Conservation (phyloP, 2,797 vertebrate species). For the Heliangelus exortis region DNA sequence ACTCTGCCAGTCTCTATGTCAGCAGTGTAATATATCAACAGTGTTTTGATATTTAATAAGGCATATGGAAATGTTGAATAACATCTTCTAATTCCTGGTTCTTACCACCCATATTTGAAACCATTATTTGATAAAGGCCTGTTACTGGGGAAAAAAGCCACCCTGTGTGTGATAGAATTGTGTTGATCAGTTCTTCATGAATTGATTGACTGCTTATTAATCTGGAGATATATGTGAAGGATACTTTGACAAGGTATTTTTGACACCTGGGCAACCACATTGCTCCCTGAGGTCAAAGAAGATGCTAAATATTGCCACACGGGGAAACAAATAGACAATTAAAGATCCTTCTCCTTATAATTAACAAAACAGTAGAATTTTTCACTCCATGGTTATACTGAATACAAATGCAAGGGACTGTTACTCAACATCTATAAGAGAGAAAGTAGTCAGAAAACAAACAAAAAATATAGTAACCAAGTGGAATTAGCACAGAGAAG, state of each 20-base stretch:
- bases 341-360: neutral
- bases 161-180: neutral
- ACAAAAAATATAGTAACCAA: neutral
- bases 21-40: neutral
- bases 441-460: neutral
- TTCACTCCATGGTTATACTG: neutral
- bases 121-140: neutral
- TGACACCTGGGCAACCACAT: neutral
- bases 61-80: constrained; percentile 38
- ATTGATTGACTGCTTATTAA: neutral
- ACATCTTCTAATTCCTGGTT: neutral
- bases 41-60: constrained; percentile 49
- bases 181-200: neutral
- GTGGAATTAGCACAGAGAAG: neutral
- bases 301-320: neutral
- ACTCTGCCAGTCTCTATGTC: constrained; percentile 53
- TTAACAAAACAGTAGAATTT: neutral
- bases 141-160: neutral
- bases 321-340: neutral
- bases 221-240: neutral
- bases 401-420: neutral
- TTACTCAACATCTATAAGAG: neutral
- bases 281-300: neutral
- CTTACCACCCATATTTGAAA: constrained; percentile 1
- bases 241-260: neutral